phyloP scores from a whole-genome alignment of 2,797 vertebrate species.

The Aplochiton taeniatus region DNA sequence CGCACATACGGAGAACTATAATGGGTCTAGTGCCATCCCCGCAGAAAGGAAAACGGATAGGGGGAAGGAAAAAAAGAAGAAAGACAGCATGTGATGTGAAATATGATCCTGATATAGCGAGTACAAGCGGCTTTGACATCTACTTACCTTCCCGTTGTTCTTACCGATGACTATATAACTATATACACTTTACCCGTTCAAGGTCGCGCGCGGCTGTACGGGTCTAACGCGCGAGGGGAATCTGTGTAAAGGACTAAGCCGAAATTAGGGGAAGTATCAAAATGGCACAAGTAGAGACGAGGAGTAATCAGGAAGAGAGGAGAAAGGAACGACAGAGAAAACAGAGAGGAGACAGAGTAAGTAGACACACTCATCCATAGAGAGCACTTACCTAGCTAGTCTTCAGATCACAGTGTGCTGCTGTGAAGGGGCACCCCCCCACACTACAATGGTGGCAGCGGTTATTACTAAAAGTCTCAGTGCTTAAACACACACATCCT shows the following conservation, averaged over 20 bases:
- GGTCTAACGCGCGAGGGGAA: too few relatives aligned
- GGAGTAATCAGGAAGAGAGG: not conserved
- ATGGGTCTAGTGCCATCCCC: constrained; percentile 19
- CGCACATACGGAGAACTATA: constrained; percentile 35
- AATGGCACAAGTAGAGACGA: too few relatives aligned
- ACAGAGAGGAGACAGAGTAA: constrained; percentile 43
- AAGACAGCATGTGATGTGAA: not conserved
- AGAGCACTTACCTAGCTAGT: constrained; percentile 88
- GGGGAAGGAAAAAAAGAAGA: not conserved
- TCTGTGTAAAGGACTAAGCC: too few relatives aligned
- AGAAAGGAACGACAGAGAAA: not conserved
- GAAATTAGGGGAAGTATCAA: too few relatives aligned
- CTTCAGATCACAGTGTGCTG: constrained; percentile 96
- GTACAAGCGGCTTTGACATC: too few relatives aligned
- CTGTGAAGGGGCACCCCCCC: constrained; percentile 99
- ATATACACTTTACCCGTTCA: too few relatives aligned
- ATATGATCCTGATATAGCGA: not conserved
- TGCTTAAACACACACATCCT: constrained; percentile 72
- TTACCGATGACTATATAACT: too few relatives aligned
- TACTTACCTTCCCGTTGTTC: too few relatives aligned
- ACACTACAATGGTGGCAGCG: constrained; percentile 79
- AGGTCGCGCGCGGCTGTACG: too few relatives aligned
- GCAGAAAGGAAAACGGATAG: not conserved
- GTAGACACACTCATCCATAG: constrained; percentile 50
- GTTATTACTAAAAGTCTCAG: constrained; percentile 83